These are phyloP conservation scores for Spisula solida DNA, from an alignment of 2,888 invertebrate species.

Conservation along the genomic window DNA sequence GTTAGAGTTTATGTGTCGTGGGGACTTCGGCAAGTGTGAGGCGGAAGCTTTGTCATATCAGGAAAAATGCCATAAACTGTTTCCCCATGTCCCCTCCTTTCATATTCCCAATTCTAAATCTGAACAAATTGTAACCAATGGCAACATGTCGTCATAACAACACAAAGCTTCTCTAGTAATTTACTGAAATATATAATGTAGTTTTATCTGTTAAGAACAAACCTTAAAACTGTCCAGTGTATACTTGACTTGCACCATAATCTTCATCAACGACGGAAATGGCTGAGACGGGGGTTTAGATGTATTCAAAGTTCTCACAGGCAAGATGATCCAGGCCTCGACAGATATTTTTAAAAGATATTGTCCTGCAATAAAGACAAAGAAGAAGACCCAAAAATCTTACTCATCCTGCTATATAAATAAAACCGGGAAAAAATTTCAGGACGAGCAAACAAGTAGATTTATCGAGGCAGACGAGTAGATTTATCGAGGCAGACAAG, in stretches of 20 bases:
- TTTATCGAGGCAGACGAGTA: no score
- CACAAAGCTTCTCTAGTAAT: slow-evolving; percentile 17
- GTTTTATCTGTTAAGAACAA: not conserved
- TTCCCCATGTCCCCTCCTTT: slow-evolving; percentile 92
- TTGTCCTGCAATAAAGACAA: no score
- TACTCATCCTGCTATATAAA: no score
- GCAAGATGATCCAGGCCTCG: no score
- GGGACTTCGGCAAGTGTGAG: slow-evolving; percentile 92
- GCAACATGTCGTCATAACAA: slow-evolving; percentile 70
- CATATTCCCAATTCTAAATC: slow-evolving; percentile 75
- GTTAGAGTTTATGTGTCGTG: slow-evolving; percentile 92
- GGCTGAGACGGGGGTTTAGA: not conserved
- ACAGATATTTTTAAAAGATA: no score
- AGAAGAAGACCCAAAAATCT: no score
- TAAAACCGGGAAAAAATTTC: no score
- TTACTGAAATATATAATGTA: slow-evolving; percentile 1
- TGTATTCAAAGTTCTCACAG: not conserved
- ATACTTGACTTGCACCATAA: not conserved
- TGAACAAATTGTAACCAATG: slow-evolving; percentile 79
- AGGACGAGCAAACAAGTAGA: no score
- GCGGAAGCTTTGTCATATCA: slow-evolving; percentile 91
- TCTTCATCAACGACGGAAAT: not conserved
- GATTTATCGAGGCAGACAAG: no score
- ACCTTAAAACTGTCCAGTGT: not conserved
- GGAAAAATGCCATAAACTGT: slow-evolving; percentile 92